Conservation (phyloP, 2,113 vertebrate genomes). For the Cololabis saira region DNA sequence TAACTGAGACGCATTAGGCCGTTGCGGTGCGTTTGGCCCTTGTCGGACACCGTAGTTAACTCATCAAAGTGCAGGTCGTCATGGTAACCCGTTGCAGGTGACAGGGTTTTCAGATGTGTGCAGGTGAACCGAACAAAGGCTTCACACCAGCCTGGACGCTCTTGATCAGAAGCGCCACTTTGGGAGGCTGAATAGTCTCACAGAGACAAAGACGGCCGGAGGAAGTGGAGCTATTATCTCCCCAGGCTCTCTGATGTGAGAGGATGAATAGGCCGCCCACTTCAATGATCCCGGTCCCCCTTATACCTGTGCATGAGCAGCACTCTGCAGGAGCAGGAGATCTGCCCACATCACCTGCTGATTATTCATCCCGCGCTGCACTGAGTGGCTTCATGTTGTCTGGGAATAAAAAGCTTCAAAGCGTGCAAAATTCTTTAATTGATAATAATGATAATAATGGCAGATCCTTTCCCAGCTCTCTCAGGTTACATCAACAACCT, state of each 20-base stretch:
- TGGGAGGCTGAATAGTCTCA: conserved; percentile 60
- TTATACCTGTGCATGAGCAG: neutral
- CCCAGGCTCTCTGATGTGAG: conserved; percentile 49
- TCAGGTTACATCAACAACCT: too few relatives aligned
- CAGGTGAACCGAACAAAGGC: conserved; percentile 55
- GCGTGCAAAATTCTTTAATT: too few relatives aligned
- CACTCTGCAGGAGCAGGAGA: neutral
- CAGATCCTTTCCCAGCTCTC: too few relatives aligned
- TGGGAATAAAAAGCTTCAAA: too few relatives aligned
- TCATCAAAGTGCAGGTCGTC: conserved; percentile 59
- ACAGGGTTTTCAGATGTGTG: conserved; percentile 44
- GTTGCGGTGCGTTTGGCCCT: too few relatives aligned
- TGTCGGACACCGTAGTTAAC: too few relatives aligned
- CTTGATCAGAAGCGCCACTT: conserved; percentile 66
- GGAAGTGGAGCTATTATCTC: conserved; percentile 53
- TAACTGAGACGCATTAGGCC: too few relatives aligned
- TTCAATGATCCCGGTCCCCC: too few relatives aligned
- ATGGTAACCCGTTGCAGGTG: conserved; percentile 64
- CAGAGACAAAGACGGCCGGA: conserved; percentile 27
- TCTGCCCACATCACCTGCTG: neutral
- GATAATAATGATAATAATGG: too few relatives aligned
- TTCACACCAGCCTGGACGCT: conserved; percentile 62
- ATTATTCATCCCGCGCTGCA: conserved; percentile 3
- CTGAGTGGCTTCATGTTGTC: neutral
- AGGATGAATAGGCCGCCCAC: conserved; percentile 30